Percentiles rank a stretch among this genome's conserved stretches.
These are phyloP conservation scores for Lepidurus arcticus DNA, from an alignment of 1,140 invertebrate species.

Conservation along the genomic window DNA sequence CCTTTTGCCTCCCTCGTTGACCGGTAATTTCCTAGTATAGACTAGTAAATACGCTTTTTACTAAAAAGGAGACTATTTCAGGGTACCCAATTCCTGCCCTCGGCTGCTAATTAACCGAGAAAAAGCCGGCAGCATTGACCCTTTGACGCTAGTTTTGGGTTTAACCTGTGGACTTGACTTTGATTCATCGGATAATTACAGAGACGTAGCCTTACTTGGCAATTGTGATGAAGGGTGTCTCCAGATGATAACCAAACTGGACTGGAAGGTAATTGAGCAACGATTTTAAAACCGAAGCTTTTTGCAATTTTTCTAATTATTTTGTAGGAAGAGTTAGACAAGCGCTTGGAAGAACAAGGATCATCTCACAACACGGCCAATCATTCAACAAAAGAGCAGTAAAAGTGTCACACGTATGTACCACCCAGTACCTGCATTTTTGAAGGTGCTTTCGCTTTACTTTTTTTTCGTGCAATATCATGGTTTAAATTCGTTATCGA, in stretches of 20 bases:
- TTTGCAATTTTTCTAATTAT: not conserved
- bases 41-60: not conserved
- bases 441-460: not conserved
- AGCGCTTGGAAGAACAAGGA: not conserved
- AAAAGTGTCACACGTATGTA: not conserved
- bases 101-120: slow-evolving; percentile 79
- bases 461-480: not conserved
- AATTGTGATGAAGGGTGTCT: slow-evolving; percentile 81
- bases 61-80: slow-evolving; percentile 43
- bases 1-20: slow-evolving; percentile 88
- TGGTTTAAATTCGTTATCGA: slow-evolving; percentile 1
- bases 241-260: slow-evolving; percentile 69
- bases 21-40: slow-evolving; percentile 49
- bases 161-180: slow-evolving; percentile 59
- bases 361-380: not conserved
- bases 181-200: slow-evolving; percentile 55
- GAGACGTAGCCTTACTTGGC: slow-evolving; percentile 81
- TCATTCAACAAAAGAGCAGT: not conserved
- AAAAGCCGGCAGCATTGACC: slow-evolving; percentile 56
- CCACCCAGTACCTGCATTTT: not conserved
- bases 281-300: not conserved
- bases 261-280: slow-evolving; percentile 57
- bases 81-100: slow-evolving; percentile 64
- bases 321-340: not conserved
- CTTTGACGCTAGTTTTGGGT: slow-evolving; percentile 52